These are phyloP conservation scores for Listronotus oregonensis DNA, from an alignment of 1,140 invertebrate species.

Conservation along the genomic window DNA sequence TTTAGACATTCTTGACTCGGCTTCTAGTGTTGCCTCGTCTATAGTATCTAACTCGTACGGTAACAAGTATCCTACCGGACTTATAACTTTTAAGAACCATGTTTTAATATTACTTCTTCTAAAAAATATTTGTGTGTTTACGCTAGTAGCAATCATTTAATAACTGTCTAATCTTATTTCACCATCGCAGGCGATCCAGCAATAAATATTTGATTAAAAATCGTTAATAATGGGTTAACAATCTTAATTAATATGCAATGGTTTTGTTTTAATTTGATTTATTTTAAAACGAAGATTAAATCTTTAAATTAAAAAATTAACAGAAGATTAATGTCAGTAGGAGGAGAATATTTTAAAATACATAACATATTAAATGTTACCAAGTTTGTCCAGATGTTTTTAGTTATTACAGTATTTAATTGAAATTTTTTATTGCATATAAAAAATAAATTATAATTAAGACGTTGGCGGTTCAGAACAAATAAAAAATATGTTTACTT, in stretches of 20 bases:
- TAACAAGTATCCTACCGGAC: no score
- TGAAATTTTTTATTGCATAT: no score
- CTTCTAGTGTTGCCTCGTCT: no score
- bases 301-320: constrained; percentile 27
- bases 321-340: constrained; percentile 15
- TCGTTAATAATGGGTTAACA: constrained; percentile 19
- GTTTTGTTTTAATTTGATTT: constrained; percentile 29
- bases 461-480: no score
- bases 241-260: constrained; percentile 23
- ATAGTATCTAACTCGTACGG: no score
- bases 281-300: constrained; percentile 23
- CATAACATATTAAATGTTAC: background rate
- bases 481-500: no score
- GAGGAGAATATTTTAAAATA: background rate
- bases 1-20: no score
- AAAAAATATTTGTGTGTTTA: no score
- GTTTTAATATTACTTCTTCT: no score
- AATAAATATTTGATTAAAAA: constrained; percentile 27
- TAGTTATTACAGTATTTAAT: background rate
- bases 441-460: no score
- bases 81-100: no score
- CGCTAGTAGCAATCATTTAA: background rate
- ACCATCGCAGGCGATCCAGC: background rate
- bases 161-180: background rate
- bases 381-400: background rate